phyloP scores from a whole-genome alignment of 2,888 invertebrate species.

The Salticus scenicus region DNA sequence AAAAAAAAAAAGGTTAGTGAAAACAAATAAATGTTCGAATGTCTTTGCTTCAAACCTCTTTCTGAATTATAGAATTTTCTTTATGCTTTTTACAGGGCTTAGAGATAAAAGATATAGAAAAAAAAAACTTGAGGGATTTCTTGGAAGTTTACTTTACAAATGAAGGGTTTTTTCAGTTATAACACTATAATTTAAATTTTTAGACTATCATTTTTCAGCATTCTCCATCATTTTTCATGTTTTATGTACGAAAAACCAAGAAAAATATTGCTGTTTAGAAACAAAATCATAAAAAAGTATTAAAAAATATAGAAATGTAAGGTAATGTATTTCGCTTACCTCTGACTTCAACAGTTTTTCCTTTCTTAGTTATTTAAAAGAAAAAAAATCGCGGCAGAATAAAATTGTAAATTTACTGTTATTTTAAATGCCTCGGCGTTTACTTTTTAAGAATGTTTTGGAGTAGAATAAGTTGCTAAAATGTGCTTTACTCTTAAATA shows the following conservation, averaged over 20 bases:
- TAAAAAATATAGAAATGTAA: not conserved
- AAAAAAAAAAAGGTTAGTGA: too few species aligned
- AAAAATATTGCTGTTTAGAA: not conserved
- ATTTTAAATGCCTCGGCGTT: not conserved
- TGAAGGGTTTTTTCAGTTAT: not conserved
- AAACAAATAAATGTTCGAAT: too few species aligned
- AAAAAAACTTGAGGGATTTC: too few species aligned
- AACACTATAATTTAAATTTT: not conserved
- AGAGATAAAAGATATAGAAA: too few species aligned
- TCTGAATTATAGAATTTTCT: too few species aligned
- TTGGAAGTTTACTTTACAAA: too few species aligned
- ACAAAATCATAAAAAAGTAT: not conserved
- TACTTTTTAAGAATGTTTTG: not conserved
- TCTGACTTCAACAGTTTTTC: not conserved
- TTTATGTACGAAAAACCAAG: not conserved
- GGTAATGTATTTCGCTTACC: not conserved
- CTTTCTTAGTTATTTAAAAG: not conserved
- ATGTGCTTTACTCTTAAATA: too few species aligned
- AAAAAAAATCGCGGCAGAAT: not conserved
- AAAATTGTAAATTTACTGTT: not conserved
- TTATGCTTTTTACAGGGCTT: too few species aligned
- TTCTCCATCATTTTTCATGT: not conserved
- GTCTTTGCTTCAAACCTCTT: too few species aligned
- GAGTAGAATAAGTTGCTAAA: not conserved
- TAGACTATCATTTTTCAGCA: not conserved